phyloP scores from a whole-genome alignment of 2,113 vertebrate species.

The Psilopsiagon aurifrons region DNA sequence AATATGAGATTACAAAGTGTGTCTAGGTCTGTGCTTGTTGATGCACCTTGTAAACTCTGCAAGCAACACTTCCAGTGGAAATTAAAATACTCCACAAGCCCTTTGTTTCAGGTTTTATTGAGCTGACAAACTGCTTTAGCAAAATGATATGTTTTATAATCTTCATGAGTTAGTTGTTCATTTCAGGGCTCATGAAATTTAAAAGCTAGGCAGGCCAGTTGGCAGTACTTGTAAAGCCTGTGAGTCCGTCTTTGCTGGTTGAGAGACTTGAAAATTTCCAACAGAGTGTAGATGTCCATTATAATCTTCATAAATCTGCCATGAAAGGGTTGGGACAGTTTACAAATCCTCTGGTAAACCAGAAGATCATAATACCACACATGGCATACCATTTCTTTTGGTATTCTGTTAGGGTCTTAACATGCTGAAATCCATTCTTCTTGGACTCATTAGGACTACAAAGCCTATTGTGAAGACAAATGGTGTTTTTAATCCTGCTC shows the following conservation, averaged over 20 bases:
- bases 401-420: neutral
- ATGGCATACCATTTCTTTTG: neutral
- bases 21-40: neutral
- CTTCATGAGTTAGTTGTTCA: slow-evolving; percentile 23
- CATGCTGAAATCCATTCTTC: neutral
- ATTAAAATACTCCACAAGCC: neutral
- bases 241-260: neutral
- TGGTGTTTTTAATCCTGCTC: neutral
- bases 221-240: neutral
- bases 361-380: neutral
- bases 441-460: neutral
- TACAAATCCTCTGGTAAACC: neutral
- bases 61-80: neutral
- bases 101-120: neutral
- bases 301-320: neutral
- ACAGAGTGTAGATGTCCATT: neutral
- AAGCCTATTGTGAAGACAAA: neutral
- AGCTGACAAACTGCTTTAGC: neutral
- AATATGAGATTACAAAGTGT: neutral
- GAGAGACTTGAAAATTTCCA: neutral
- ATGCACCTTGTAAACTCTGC: neutral
- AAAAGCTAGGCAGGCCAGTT: neutral
- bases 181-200: slow-evolving; percentile 50
- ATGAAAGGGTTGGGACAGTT: neutral
- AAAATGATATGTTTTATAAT: slow-evolving; percentile 19